Evolutionary conservation across 2,888 invertebrate genomes (phyloP), one percentile per base, ranked within the genome.

Genomic region (Trimorus sp.): DNA sequence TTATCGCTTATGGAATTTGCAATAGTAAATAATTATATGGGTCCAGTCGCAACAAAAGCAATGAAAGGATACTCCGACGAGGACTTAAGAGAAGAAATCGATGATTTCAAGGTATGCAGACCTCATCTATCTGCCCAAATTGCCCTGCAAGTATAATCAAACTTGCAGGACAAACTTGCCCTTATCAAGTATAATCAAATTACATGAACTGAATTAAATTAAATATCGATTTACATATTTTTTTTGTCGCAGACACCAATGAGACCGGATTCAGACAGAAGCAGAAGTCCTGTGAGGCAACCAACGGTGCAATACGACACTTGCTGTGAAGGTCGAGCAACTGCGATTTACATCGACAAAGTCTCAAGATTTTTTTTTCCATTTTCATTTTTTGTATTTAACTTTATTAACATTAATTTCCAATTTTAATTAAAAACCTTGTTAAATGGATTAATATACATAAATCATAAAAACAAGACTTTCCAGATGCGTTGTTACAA

Each of bases 21-120:
- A 0, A 95, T 97, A 2, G 97, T 97, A 54, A 97, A 97, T 90
- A 97, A 97, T 91, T 97, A 96, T 90, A 95, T 95, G 94, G 97
- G 97, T 0, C 96, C 97, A 0, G 94, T 96, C 0, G 97, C 97
- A 11, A 97, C 96, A 0, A 97, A 97, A 91, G 96, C 95, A 5
- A 97, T 97, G 97, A 97, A 97, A 89, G 97, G 97, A 0, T 97
- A 96, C 88, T 97, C 97, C 0, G 97, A 97, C 89, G 97, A 97
- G 88, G 97, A 97, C 88, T 92, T 97, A 56, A 93, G 94, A 83
- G 94, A 94, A 49, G 94, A 96, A 83, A 92, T 95, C 82, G 96
- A 96, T 88, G 96, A 96, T 83, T 95, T 96, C 88, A 96, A 96
- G 93, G 96, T 96, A 87, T 2, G 9, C n/a, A n/a, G n/a, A n/a